Base-by-base conservation (phyloP, 2,797 vertebrate species). In the Phataginus tricuspis region DNA sequence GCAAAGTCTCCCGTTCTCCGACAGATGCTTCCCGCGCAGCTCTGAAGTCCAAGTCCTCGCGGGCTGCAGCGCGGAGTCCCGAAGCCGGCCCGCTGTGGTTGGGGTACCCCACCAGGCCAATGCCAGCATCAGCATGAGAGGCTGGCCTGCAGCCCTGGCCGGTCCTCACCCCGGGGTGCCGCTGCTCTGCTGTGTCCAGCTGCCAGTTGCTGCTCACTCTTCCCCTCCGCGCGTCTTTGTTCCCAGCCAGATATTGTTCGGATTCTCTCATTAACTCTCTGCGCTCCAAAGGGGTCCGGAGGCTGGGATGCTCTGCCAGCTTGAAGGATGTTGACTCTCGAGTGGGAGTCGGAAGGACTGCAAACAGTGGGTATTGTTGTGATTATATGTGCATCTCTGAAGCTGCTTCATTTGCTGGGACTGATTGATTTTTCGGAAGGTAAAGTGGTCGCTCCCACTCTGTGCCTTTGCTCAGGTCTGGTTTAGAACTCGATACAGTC, bases 371-470 rank as follows among this genome's bases (percentile, higher is more conserved):
- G 99, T 97, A 99, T 99, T 97, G 99, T 99, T 98, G 98, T 99
- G 99, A 99, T 99, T 97, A 99, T 99, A 98, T 99, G 99, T 94
- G 99, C 99, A 7, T 99, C 99, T 37, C 99, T 99, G 98, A 99
- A 99, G 98, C 99, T 99, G 98, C 99, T 99, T 96, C 99, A 99
- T 99, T 98, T 99, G 97, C 99, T 99, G 98, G 99, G 99, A 98
- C 99, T 99, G 98, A 99, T 99, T 99, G 99, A 99, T 99, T 99
- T 99, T 99, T 99, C 99, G 7, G 99, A 99, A 99, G 99, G 99
- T 99, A 99, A 99, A 99, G 98, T 98, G 98, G 96, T 98, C 94
- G 83, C 98, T 98, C 27, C 12, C 97, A 98, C 97, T 98, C 96
- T 95, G 94, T 97, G 96, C 97, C 86, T 25, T 98, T 96, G 97